Conservation (phyloP, 2,113 vertebrate genomes). For the Choloepus hoffmanni region DNA sequence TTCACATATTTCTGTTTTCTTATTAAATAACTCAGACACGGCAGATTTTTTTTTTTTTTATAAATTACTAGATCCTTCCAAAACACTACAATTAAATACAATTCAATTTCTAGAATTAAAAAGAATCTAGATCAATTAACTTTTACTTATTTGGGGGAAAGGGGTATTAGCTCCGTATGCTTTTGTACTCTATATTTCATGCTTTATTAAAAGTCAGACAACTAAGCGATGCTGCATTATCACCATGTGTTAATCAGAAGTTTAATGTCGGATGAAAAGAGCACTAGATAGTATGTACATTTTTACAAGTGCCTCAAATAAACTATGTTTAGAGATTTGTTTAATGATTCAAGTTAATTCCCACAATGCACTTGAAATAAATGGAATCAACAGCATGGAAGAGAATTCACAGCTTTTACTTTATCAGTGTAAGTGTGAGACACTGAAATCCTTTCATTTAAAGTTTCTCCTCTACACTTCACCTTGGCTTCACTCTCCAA, state of each 20-base stretch:
- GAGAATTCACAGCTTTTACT: conserved; percentile 15
- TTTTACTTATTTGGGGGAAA: conserved; percentile 41
- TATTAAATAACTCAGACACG: conserved; percentile 47
- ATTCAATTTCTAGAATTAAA: conserved; percentile 47
- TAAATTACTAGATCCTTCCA: conserved; percentile 42
- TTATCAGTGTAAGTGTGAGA: conserved; percentile 33
- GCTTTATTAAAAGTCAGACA: conserved; percentile 38
- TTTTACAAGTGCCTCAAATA: conserved; percentile 3
- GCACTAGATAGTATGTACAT: neutral
- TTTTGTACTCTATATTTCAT: conserved; percentile 47
- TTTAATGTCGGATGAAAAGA: conserved; percentile 21
- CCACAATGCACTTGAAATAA: neutral
- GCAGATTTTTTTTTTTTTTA: conserved; percentile 12
- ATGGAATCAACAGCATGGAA: neutral
- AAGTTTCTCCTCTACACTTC: neutral
- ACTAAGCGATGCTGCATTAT: conserved; percentile 35
- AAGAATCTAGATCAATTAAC: conserved; percentile 56
- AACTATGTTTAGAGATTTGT: neutral
- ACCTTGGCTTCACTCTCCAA: neutral
- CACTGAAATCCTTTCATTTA: neutral
- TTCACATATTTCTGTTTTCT: conserved; percentile 11
- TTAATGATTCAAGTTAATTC: conserved; percentile 43
- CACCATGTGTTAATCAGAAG: conserved; percentile 55
- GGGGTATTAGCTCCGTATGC: conserved; percentile 30
- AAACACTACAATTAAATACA: conserved; percentile 13